Evolutionary conservation across 2,797 vertebrate genomes (phyloP).

Genomic region (Mycteria americana): DNA sequence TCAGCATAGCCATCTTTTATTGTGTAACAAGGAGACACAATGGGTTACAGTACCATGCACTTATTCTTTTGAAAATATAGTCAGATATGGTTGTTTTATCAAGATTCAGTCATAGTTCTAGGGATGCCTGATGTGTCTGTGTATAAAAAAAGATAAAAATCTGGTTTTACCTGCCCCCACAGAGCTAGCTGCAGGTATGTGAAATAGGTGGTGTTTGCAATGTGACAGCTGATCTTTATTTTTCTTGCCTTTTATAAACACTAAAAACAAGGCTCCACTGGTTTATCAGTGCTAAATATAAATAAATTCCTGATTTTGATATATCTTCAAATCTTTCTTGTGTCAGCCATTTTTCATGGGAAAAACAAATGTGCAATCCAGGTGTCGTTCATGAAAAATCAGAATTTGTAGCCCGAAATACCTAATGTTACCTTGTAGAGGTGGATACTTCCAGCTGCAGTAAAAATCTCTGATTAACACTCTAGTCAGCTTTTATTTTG

Average conservation of each 20-base stretch:
- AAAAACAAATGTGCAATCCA: neutral
- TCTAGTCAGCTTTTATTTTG: neutral
- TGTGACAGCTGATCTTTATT: constrained; percentile 10
- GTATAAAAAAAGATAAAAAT: neutral
- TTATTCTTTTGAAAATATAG: constrained; percentile 18
- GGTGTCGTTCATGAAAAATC: neutral
- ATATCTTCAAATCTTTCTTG: constrained; percentile 9
- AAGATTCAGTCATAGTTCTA: neutral
- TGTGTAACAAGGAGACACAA: neutral
- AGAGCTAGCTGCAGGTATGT: neutral
- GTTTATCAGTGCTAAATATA: neutral
- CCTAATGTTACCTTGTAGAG: neutral
- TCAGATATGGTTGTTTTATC: neutral
- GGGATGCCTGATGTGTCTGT: neutral
- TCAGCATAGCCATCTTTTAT: neutral
- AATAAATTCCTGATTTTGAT: neutral
- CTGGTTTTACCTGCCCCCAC: neutral
- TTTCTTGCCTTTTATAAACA: neutral
- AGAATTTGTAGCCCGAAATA: neutral
- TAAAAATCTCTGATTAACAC: neutral
- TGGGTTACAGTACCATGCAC: neutral
- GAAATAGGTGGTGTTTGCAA: neutral
- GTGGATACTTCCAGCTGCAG: neutral
- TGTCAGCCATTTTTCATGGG: neutral
- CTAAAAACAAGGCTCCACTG: neutral